Conservation (phyloP, 2,888 invertebrate species). For the Drosophila anomelani region DNA sequence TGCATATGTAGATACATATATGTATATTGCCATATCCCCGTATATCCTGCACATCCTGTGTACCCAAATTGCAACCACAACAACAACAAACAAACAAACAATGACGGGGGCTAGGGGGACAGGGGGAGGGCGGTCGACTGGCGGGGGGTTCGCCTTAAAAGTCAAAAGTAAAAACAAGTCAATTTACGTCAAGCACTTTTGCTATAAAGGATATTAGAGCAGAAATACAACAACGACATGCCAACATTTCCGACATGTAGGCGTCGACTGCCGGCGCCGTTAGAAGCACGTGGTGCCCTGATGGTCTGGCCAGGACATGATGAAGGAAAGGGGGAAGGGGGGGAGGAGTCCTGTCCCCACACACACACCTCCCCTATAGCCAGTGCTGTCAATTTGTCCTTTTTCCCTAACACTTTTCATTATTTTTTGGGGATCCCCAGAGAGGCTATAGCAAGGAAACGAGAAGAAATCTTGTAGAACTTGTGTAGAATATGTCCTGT, state of each 20-base stretch:
- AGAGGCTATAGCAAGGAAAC: neutral
- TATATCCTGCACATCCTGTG: constrained; percentile 54
- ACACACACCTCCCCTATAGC: neutral
- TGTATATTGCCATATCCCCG: neutral
- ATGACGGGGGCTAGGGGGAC: neutral
- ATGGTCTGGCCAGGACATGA: neutral
- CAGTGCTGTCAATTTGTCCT: constrained; percentile 12
- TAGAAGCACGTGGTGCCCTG: constrained; percentile 45
- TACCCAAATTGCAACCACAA: constrained; percentile 79
- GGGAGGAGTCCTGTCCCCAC: neutral
- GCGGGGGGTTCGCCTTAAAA: constrained; percentile 67
- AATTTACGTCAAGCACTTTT: constrained; percentile 81
- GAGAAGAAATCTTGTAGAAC: neutral
- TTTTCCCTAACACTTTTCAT: neutral
- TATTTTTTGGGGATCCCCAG: neutral
- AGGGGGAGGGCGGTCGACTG: neutral
- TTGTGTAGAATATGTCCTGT: neutral
- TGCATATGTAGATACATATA: neutral
- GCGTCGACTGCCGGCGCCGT: constrained; percentile 78
- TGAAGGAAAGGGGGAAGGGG: too few species aligned
- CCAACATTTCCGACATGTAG: constrained; percentile 81
- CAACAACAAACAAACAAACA: constrained; percentile 55
- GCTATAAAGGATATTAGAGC: constrained; percentile 81
- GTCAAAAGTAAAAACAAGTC: constrained; percentile 81
- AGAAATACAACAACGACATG: constrained; percentile 80